Evolutionary conservation across 2,797 vertebrate genomes (phyloP), one percentile per base, ranked within the genome.

Genomic region (Hirundo rustica): DNA sequence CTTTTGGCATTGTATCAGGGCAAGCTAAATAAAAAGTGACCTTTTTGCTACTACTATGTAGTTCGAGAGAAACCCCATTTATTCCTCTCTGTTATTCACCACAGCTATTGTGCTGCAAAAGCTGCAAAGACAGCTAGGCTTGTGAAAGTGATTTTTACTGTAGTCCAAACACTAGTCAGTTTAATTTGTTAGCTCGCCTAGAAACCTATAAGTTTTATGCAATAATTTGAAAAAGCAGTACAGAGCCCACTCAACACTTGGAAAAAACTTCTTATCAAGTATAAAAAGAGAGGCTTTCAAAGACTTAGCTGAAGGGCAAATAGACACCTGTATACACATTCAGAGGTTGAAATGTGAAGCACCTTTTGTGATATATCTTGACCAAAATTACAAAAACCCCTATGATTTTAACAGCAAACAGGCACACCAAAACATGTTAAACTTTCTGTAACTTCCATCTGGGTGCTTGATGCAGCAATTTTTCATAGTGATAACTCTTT

Each of bases 11-110:
- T 81, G 22, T 54, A 58, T 47, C 51, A 88, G 12, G 9, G 29
- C 38, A 88, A 70, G 34, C 64, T 73, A 93, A 94, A 93, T 36
- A 85, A 87, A 64, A 88, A 83, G 51, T 30, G 66, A 88, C 62
- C 44, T 61, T 79, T 79, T 51, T 6, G 4, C 62, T 76, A 44
- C 23, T 54, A 11, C 26, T 42, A 38, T 27, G 3, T n/a, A 88
- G 45, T 84, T 89, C 5, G 2, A 91, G 82, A 95, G 71, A 92
- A 72, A 80, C 32, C 40, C 10, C n/a, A 72, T 75, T 90, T 88
- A 85, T 64, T 87, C 29, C 10, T 36, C 32, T 70, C 53, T 19
- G 11, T 72, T 85, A 76, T 11, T 94, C 93, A 92, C 85, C 79
- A 90, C 23, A 90, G 84, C 51, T 55, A 62, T 78, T 81, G 81